Percentiles rank a stretch among this genome's conserved stretches.
These are phyloP conservation scores for Thymallus thymallus DNA, from an alignment of 2,113 vertebrate species.

Conservation along the genomic window DNA sequence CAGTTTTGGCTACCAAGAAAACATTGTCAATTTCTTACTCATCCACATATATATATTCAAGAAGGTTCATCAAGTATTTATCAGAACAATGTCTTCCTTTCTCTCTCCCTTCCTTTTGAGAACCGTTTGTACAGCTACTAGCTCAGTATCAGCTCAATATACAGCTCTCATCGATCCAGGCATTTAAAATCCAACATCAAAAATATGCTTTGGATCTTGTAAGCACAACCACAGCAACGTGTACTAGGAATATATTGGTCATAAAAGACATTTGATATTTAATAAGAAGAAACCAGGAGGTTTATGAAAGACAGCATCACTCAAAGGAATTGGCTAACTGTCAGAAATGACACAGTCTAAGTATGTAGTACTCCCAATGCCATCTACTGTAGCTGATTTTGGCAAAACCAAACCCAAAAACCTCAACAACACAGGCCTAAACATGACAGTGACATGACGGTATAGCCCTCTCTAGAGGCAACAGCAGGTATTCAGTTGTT, in stretches of 20 bases:
- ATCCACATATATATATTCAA: not conserved
- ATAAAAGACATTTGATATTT: not conserved
- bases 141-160: not conserved
- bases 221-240: not conserved
- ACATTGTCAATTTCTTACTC: not conserved
- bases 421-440: not conserved
- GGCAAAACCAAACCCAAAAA: too few relatives aligned
- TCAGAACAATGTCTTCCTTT: constrained; percentile 4
- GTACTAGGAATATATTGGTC: not conserved
- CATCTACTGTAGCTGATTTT: too few relatives aligned
- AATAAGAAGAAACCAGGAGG: not conserved
- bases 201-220: not conserved
- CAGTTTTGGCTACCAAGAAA: not conserved
- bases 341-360: not conserved
- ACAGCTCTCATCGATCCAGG: not conserved
- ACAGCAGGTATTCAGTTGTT: not conserved
- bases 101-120: not conserved
- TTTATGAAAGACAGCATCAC: not conserved
- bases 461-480: not conserved
- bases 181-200: not conserved
- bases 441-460: not conserved
- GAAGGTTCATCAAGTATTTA: constrained; percentile 1
- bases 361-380: not conserved
- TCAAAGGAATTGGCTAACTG: not conserved
- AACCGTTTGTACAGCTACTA: not conserved